A percentile compares a stretch with the other conserved stretches of the same genome.
phyloP scores from a whole-genome alignment of 2,113 vertebrate species.

The Balaeniceps rex region DNA sequence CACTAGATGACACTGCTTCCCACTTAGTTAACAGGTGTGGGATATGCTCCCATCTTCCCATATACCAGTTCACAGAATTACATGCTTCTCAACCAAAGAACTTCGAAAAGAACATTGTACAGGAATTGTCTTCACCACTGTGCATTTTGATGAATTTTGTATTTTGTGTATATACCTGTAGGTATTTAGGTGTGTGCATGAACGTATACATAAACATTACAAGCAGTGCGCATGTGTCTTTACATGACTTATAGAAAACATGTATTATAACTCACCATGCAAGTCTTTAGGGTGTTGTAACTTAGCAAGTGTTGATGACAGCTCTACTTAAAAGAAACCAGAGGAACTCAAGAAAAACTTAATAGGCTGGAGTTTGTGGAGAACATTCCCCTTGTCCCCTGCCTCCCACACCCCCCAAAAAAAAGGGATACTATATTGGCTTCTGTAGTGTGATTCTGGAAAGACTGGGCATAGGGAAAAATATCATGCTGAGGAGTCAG shows the following conservation, averaged over 20 bases:
- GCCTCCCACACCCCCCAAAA: background rate
- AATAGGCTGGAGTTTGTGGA: background rate
- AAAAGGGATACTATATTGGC: background rate
- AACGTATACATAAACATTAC: background rate
- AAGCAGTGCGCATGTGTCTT: background rate
- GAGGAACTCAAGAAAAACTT: background rate
- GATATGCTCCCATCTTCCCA: background rate
- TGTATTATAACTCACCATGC: background rate
- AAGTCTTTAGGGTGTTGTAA: background rate
- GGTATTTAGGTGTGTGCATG: background rate
- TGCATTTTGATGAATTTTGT: background rate
- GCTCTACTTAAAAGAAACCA: background rate
- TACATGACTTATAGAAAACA: background rate
- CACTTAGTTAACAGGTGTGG: slow-evolving; percentile 10
- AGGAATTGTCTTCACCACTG: background rate
- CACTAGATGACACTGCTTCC: slow-evolving; percentile 65
- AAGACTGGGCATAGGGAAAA: background rate
- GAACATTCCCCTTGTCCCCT: background rate
- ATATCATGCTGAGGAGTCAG: background rate
- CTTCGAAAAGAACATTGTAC: background rate
- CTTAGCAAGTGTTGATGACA: background rate
- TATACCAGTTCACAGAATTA: background rate
- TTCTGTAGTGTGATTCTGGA: background rate
- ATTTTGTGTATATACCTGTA: background rate
- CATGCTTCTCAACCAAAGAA: background rate